Percentiles rank a stretch among this genome's conserved stretches.
Evolutionary conservation across 1,140 invertebrate species (phyloP).

Genomic region (Rhyacophila brunnea): DNA sequence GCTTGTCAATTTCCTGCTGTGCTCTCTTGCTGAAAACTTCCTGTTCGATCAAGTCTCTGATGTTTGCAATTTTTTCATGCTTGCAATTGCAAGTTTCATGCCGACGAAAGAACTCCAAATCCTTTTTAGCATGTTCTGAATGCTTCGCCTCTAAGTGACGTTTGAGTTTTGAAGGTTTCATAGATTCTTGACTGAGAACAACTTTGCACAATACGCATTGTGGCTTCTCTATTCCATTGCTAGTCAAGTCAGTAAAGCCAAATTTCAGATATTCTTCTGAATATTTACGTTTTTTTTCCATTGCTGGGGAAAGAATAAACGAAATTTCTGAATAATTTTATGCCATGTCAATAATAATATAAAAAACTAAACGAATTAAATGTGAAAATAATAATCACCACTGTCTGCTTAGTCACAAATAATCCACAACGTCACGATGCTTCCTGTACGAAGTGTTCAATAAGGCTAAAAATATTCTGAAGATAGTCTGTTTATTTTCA

Average conservation of each 20-base stretch:
- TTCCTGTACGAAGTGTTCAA: not conserved
- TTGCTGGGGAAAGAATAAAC: not conserved
- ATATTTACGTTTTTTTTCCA: not conserved
- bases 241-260: not conserved
- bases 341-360: not conserved
- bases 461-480: too few relatives aligned
- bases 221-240: not conserved
- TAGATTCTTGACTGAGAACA: not conserved
- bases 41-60: too few relatives aligned
- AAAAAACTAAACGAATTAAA: not conserved
- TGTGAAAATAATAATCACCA: constrained; percentile 1
- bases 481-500: too few relatives aligned
- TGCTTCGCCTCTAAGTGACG: not conserved
- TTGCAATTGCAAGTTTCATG: too few relatives aligned
- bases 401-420: not conserved
- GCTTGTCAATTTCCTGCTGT: too few relatives aligned
- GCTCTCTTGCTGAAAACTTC: too few relatives aligned
- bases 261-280: constrained; percentile 1
- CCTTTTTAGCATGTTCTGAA: constrained; percentile 1
- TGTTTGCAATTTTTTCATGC: too few relatives aligned
- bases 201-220: not conserved
- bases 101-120: constrained; percentile 2
- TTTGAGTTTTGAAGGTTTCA: constrained; percentile 3
- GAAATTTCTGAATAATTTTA: not conserved
- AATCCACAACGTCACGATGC: constrained; percentile 1